Conservation (phyloP, 2,888 invertebrate genomes). For the Vesta saturnalis region DNA sequence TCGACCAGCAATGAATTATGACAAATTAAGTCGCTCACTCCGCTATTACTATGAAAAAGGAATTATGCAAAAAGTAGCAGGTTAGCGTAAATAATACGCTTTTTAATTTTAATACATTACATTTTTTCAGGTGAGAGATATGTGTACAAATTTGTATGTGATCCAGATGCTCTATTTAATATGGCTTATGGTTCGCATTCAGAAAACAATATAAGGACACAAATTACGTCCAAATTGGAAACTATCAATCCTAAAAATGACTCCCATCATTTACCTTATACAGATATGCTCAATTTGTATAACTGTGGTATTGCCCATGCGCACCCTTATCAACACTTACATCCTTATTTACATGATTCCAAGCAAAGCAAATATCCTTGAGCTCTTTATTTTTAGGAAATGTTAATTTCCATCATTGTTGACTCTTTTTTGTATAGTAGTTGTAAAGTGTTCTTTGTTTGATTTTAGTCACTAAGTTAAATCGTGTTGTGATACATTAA, state of each 20-base stretch:
- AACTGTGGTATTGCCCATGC: constrained; percentile 58
- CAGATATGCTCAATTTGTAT: constrained; percentile 62
- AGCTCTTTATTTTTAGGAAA: constrained; percentile 12
- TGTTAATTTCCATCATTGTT: no score
- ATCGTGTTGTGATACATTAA: no score
- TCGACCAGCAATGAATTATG: constrained; percentile 97
- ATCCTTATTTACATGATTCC: constrained; percentile 57
- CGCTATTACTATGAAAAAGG: constrained; percentile 98
- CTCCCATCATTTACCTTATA: constrained; percentile 59
- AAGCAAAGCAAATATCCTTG: constrained; percentile 51
- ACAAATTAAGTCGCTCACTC: constrained; percentile 91
- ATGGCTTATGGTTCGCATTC: constrained; percentile 73
- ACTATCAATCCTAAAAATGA: constrained; percentile 56
- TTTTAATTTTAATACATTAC: neutral
- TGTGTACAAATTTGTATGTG: constrained; percentile 97
- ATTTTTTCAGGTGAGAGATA: constrained; percentile 91
- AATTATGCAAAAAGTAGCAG: constrained; percentile 98
- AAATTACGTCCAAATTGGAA: constrained; percentile 51
- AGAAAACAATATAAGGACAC: constrained; percentile 46
- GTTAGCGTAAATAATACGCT: constrained; percentile 56
- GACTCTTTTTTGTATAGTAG: no score
- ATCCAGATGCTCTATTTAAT: constrained; percentile 89
- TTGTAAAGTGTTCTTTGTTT: no score
- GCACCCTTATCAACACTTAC: constrained; percentile 60
- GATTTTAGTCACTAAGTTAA: no score